Conservation (phyloP, 2,888 invertebrate genomes). For the Cantharis lateralis region DNA sequence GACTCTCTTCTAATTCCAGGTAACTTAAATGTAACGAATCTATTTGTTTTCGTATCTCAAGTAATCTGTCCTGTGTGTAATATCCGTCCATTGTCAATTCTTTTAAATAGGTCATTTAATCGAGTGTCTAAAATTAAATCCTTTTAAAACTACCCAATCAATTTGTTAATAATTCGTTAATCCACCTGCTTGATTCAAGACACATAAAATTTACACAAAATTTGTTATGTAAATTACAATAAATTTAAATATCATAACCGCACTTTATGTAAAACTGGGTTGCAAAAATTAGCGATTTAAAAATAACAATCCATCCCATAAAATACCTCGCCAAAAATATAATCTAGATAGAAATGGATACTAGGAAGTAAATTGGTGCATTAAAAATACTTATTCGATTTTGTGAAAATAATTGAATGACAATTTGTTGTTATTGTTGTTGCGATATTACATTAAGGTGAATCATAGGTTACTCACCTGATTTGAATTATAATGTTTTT, state of each 20-base stretch:
- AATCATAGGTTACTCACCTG: not conserved
- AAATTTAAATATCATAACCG: constrained; percentile 1
- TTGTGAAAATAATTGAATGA: not conserved
- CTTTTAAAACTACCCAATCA: not conserved
- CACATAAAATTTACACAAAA: not conserved
- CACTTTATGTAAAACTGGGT: not conserved
- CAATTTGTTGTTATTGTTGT: not conserved
- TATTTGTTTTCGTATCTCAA: constrained; percentile 74
- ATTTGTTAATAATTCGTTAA: not conserved
- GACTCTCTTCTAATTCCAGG: constrained; percentile 79
- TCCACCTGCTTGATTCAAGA: not conserved
- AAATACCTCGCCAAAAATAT: constrained; percentile 7
- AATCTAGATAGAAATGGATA: constrained; percentile 1
- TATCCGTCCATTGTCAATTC: constrained; percentile 59
- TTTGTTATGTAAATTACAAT: not conserved
- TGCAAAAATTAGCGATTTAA: constrained; percentile 1
- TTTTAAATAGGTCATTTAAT: constrained; percentile 29
- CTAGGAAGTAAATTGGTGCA: constrained; percentile 1
- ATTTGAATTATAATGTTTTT: not conserved
- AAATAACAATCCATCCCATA: constrained; percentile 2
- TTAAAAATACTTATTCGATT: not conserved
- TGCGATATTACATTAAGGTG: not conserved
- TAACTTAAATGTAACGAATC: constrained; percentile 78
- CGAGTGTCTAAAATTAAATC: not conserved
- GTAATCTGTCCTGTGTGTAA: constrained; percentile 63